Percentiles rank a stretch among this genome's conserved stretches.
Evolutionary conservation across 1,140 invertebrate genomes (phyloP).

Genomic region (Rhizoglyphus robini): DNA sequence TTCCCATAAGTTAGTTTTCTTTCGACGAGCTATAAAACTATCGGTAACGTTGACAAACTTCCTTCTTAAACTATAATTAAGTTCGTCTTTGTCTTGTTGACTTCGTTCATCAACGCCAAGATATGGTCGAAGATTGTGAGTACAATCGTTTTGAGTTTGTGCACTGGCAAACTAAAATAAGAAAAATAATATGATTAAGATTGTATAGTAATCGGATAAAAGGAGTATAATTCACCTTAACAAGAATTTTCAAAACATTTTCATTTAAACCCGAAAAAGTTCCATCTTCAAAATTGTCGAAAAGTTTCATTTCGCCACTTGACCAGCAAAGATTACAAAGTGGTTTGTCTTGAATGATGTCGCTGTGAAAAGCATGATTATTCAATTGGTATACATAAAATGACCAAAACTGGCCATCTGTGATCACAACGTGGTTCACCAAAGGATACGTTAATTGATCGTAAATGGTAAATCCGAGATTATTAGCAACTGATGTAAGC

Average conservation of each 20-base stretch:
- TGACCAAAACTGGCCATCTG: conserved; percentile 64
- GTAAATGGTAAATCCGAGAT: conserved; percentile 72
- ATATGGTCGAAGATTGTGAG: conserved; percentile 55
- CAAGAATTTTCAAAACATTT: conserved; percentile 52
- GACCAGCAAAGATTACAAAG: conserved; percentile 65
- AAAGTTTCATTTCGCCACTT: conserved; percentile 54
- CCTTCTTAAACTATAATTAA: conserved; percentile 1
- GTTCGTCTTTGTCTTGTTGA: conserved; percentile 36
- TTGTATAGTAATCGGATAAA: conserved; percentile 11
- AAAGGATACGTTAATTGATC: conserved; percentile 77
- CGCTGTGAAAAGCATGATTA: conserved; percentile 50
- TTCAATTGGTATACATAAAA: conserved; percentile 80
- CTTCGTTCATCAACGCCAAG: conserved; percentile 51
- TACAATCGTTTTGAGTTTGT: conserved; percentile 43
- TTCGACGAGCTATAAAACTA: conserved; percentile 37
- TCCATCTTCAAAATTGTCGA: conserved; percentile 53
- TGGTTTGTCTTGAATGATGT: conserved; percentile 45
- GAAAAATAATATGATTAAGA: background rate
- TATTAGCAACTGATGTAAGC: conserved; percentile 61
- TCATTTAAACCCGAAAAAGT: conserved; percentile 61
- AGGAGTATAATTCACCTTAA: too few relatives aligned
- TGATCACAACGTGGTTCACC: conserved; percentile 63
- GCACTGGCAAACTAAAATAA: conserved; percentile 18
- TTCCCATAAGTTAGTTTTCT: conserved; percentile 60
- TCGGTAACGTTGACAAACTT: background rate